A percentile compares a stretch with the other conserved stretches of the same genome.
Conservation (phyloP, 2,888 invertebrate genomes). For the Colletes collaris region DNA sequence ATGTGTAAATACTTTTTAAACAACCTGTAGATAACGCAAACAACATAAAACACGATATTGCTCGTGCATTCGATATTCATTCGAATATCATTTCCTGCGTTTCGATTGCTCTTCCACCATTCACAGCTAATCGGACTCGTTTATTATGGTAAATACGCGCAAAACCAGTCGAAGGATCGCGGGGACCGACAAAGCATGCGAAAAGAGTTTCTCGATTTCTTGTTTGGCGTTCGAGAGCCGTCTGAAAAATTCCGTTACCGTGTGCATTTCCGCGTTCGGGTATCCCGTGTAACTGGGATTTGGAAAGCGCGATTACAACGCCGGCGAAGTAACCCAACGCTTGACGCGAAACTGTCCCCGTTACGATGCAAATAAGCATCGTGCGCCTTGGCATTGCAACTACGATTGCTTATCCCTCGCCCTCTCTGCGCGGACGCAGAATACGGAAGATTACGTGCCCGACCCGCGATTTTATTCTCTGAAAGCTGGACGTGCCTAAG, state of each 20-base stretch:
- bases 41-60: not conserved
- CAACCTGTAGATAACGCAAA: not conserved
- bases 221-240: not conserved
- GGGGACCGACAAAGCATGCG: not conserved
- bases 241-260: not conserved
- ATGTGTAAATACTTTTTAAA: not conserved
- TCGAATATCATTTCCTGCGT: slow-evolving; percentile 5
- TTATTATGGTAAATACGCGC: not conserved
- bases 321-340: slow-evolving; percentile 41
- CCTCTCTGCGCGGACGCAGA: slow-evolving; percentile 29
- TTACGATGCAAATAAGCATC: slow-evolving; percentile 60
- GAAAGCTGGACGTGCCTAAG: slow-evolving; percentile 54
- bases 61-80: not conserved
- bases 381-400: slow-evolving; percentile 35
- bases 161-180: not conserved
- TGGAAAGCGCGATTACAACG: not conserved
- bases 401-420: slow-evolving; percentile 32
- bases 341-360: slow-evolving; percentile 53
- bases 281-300: slow-evolving; percentile 4
- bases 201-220: not conserved
- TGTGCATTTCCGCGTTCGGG: not conserved
- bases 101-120: not conserved
- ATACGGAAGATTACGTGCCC: slow-evolving; percentile 50
- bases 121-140: not conserved
- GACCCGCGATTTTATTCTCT: slow-evolving; percentile 49